Base-by-base conservation (phyloP, 2,888 invertebrate genomes). In the Cremastinae sp. region DNA sequence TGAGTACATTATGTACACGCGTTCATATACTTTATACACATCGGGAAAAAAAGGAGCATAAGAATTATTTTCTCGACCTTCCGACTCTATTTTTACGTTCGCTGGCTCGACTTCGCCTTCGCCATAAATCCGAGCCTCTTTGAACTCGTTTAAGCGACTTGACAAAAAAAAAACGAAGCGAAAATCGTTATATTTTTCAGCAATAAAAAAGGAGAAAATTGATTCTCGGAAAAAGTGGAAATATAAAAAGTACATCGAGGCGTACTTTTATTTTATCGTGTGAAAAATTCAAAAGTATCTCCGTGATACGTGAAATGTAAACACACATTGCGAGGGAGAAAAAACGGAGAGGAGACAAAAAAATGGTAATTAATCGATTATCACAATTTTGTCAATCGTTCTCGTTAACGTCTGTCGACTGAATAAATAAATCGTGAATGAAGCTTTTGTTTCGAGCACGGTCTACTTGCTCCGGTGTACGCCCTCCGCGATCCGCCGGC, bases 371-470 rank as follows among this genome's bases (percentile, higher is more conserved):
- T 55, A 22, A 55, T 18, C 43, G 41, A 7, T 41, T 39, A 41
- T 16, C 41, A 41, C 53, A 16, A 43, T 9, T 22, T 28, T 41
- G 53, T 55, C 16, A 16, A 35, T 14, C 65, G 35, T 41, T 10
- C 22, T 43, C 43, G 22, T 12, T 22, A 47, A 35, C 39, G 64
- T 53, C 16, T 49, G 43, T 35, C 53, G 28, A 43, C 53, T n/a
- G 43, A 65, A 56, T 45, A 56, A 66, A 53, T 56, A 66, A 28
- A 66, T 56, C 20, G 4, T 66, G 45, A 56, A 66, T n/a, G 41
- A 28, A n/a, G 56, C 74, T 74, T 74, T 74, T 68, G 74, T 74
- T 66, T 68, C 61, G 47, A 61, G 49, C 68, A 68, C 56, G 74
- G 74, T 74, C 74, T 74, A 68, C 62, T 74, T 74, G 49, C 55